Conservation (phyloP, 2,113 vertebrate genomes). For the Thamnaconus septentrionalis region DNA sequence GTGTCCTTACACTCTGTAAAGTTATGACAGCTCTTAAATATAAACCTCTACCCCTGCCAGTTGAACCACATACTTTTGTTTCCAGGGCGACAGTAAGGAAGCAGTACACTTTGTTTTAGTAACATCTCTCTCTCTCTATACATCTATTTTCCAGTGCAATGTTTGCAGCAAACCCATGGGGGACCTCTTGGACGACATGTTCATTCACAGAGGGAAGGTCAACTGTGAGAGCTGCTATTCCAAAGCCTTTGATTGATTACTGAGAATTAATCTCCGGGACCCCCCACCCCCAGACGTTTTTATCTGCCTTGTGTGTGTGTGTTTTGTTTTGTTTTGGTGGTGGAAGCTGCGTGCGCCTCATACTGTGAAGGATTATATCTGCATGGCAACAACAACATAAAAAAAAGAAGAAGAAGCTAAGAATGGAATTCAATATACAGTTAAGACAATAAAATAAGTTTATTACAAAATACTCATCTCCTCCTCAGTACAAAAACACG, state of each 20-base stretch:
- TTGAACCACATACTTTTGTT: not conserved
- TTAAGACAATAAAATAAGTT: constrained; percentile 19
- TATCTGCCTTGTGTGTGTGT: too few relatives aligned
- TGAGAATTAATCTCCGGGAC: not conserved
- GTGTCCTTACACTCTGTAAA: too few relatives aligned
- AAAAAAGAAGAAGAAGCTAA: not conserved
- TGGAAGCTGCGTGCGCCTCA: constrained; percentile 32
- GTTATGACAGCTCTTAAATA: not conserved
- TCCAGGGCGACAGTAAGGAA: not conserved
- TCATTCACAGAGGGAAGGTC: constrained; percentile 82
- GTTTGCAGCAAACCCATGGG: constrained; percentile 87
- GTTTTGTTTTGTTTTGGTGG: constrained; percentile 23
- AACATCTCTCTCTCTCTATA: not conserved
- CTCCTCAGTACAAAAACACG: constrained; percentile 49
- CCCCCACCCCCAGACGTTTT: too few relatives aligned
- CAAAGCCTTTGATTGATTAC: constrained; percentile 75
- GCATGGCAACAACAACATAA: not conserved
- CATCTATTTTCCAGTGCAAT: constrained; percentile 75
- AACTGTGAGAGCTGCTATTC: constrained; percentile 88
- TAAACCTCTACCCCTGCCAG: not conserved
- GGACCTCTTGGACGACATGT: constrained; percentile 84
- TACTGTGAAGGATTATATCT: constrained; percentile 27
- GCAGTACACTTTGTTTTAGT: not conserved
- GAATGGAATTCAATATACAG: too few relatives aligned
- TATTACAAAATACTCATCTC: constrained; percentile 45